Conservation (phyloP, 2,113 vertebrate genomes). For the Cyphomyrus discorhynchus region DNA sequence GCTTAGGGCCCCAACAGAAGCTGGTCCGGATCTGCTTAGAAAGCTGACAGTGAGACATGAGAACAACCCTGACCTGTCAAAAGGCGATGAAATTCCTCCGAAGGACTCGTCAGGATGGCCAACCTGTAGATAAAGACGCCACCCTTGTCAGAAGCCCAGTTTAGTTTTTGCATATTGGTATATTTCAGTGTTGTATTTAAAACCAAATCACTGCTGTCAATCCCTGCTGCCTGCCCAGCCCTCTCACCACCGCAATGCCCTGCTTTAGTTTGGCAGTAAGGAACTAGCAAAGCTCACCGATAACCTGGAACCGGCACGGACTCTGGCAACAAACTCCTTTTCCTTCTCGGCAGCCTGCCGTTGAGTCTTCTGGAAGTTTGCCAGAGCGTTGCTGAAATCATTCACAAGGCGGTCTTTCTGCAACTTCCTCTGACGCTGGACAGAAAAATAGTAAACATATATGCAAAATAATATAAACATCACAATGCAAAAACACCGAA, state of each 20-base stretch:
- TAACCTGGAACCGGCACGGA: conserved; percentile 83
- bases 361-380: conserved; percentile 83
- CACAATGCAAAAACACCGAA: not conserved
- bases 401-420: conserved; percentile 85
- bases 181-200: not conserved
- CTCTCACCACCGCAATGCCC: not conserved
- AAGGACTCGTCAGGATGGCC: conserved; percentile 71
- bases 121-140: conserved; percentile 55
- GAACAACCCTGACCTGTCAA: conserved; percentile 63
- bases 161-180: not conserved
- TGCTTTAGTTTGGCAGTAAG: not conserved
- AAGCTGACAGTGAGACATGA: not conserved
- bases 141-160: not conserved
- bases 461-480: not conserved
- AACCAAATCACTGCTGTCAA: not conserved
- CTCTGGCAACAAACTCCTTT: conserved; percentile 88
- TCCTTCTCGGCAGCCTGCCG: conserved; percentile 84
- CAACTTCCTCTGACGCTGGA: conserved; percentile 86
- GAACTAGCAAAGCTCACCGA: conserved; percentile 61
- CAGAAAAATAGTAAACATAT: not conserved
- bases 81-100: conserved; percentile 64
- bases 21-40: not conserved
- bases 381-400: conserved; percentile 81
- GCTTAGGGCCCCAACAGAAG: not conserved
- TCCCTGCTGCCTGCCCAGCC: not conserved